phyloP scores from a whole-genome alignment of 2,113 vertebrate species.

The Acanthisitta chloris region DNA sequence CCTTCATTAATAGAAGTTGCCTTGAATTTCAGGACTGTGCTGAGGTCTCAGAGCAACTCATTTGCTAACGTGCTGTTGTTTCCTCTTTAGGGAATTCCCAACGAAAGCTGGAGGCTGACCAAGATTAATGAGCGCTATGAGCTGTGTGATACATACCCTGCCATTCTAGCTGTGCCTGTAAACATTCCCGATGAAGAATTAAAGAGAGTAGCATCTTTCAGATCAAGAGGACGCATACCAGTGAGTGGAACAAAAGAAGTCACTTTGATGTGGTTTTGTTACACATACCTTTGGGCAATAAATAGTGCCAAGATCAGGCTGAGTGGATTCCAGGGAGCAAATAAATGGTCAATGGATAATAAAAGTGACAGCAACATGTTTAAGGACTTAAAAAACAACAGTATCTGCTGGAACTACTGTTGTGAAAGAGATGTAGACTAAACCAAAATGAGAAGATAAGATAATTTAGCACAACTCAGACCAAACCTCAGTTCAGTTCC shows the following conservation, averaged over 20 bases:
- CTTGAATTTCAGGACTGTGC: background rate
- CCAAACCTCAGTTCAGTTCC: background rate
- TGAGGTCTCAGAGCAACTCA: background rate
- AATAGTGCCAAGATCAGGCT: background rate
- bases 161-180: conserved; percentile 87
- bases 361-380: background rate
- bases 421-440: conserved; percentile 33
- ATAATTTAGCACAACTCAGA: background rate
- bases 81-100: conserved; percentile 86
- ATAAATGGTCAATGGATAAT: background rate
- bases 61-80: conserved; percentile 37
- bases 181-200: conserved; percentile 93
- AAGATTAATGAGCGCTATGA: conserved; percentile 93
- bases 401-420: conserved; percentile 8
- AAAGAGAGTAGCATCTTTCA: conserved; percentile 86
- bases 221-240: conserved; percentile 90
- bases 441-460: conserved; percentile 22
- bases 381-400: background rate
- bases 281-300: background rate
- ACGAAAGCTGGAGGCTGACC: conserved; percentile 95
- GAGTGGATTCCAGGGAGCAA: background rate
- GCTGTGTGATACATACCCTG: conserved; percentile 92
- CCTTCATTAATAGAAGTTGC: background rate
- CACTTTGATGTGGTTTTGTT: background rate
- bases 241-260: conserved; percentile 75